Base-by-base conservation (phyloP, 2,888 invertebrate species). In the Heteropelma amictum region DNA sequence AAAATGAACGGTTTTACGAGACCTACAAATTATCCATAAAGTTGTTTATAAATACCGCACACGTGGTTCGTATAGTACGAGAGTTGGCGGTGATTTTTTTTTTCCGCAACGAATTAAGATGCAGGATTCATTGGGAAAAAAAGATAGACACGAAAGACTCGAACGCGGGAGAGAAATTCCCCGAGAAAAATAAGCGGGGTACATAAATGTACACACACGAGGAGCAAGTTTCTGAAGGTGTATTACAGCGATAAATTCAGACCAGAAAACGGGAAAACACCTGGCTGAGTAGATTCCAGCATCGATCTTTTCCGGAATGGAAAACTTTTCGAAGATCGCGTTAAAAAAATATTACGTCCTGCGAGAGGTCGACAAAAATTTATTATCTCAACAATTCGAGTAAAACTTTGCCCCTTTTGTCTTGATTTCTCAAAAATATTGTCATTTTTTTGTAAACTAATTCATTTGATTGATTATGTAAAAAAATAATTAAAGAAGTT, bases 11-110 rank as follows among this genome's bases (percentile, higher is more conserved):
- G 19, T 40, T 56, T 42, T 53, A 33, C 60, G 45, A 70, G 70
- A 75, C 70, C 74, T 70, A 75, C 70, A 74, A 74, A 71, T 71
- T 75, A 63, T 60, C 45, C 10, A 6, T 10, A 14, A 56, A 51
- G 38, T 45, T 69, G 58, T 60, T 49, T 21, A 65, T 61, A 65
- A 38, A 63, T 1, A 14, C 17, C 23, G 26, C 67, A 47, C 54
- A 63, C 47, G 65, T 71, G 47, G 28, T 42, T 38, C 19, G n/a
- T 30, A 17, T 40, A 51, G 42, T 69, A 28, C 33, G 53, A 8
- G 30, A 7, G 19, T 23, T n/a, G n/a, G 19, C 17, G 2, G 12
- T 33, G 19, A 10, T 19, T 7, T 53, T 65, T 51, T 42, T 61
- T 63, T 33, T 58, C 40, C 33, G 40, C 42, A 38, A 56, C 42